Evolutionary conservation across 2,113 vertebrate species (phyloP), one percentile per base, ranked within the genome.

Genomic region (Boulengeromyrus knoepffleri): DNA sequence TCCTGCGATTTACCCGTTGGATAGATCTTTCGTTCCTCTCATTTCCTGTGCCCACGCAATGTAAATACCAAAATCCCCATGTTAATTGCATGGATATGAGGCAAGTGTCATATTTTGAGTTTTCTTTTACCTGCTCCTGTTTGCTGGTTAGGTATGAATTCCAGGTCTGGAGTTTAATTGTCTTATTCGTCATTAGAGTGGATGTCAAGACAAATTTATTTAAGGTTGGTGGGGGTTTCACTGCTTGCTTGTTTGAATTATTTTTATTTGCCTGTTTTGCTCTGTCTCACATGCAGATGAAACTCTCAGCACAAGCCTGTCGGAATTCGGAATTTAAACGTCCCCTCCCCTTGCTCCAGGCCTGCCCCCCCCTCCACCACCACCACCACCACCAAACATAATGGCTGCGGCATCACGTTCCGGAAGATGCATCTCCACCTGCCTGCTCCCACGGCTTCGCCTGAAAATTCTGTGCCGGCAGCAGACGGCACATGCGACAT

Each of bases 121-220:
- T 31, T 70, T 91, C 62, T 2, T 31, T 42, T 42, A 80, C 36
- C 70, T 77, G 70, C 27, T 17, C 4, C 27, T 5, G 74, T 47
- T 74, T 42, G 89, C 92, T 89, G 85, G 91, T 91, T 93, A 94
- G 94, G 92, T 89, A 94, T 92, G 90, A 94, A 91, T 92, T 93
- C 92, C 93, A 90, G 89, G 92, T 94, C 83, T 87, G 2, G 49
- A 88, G 92, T 90, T 91, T 87, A 89, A 88, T 85, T 91, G 92
- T 91, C 91, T 93, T 94, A 93, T 95, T 95, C 92, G 90, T 94
- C 93, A 90, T 92, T 90, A 91, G 91, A 93, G 90, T 89, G 94
- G 90, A 92, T 93, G 92, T 94, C 93, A 93, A 91, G 85, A 31
- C 91, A 93, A 94, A 95, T 96, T 95, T 94, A 86, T 70, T 70